Conservation (phyloP, 1,140 invertebrate genomes). For the Achroia grisella region DNA sequence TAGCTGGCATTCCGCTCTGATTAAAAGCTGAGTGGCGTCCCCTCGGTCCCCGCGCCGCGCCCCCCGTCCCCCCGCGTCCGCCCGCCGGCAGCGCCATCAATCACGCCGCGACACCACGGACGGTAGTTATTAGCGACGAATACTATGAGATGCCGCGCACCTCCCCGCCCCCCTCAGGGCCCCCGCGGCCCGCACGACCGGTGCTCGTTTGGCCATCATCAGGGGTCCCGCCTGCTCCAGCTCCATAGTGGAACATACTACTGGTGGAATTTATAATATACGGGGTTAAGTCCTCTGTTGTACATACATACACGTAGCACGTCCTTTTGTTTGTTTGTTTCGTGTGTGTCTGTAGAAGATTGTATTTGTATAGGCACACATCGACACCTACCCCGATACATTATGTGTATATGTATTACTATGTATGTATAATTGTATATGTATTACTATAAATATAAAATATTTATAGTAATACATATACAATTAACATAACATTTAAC, state of each 20-base stretch:
- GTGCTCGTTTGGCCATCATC: neutral
- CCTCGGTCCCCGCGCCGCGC: neutral
- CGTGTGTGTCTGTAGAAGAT: too few species aligned
- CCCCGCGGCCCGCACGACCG: neutral
- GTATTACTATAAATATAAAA: too few species aligned
- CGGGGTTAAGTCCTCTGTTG: neutral
- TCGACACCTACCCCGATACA: too few species aligned
- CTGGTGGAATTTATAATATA: neutral
- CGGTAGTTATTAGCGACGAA: neutral
- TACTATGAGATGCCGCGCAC: neutral
- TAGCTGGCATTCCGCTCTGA: constrained; percentile 7
- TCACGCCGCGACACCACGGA: constrained; percentile 4
- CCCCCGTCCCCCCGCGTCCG: neutral
- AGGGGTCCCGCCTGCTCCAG: neutral
- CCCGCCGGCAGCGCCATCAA: neutral
- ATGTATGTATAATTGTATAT: too few species aligned
- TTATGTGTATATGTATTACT: too few species aligned
- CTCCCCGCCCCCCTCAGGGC: neutral
- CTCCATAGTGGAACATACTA: neutral
- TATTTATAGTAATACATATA: too few species aligned
- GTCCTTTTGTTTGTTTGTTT: too few species aligned
- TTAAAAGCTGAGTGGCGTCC: constrained; percentile 3
- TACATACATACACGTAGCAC: too few species aligned
- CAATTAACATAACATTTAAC: too few species aligned
- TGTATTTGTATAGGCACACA: too few species aligned